These are phyloP conservation scores for Distichodus sexfasciatus DNA, from an alignment of 2,797 vertebrate species.

Conservation along the genomic window DNA sequence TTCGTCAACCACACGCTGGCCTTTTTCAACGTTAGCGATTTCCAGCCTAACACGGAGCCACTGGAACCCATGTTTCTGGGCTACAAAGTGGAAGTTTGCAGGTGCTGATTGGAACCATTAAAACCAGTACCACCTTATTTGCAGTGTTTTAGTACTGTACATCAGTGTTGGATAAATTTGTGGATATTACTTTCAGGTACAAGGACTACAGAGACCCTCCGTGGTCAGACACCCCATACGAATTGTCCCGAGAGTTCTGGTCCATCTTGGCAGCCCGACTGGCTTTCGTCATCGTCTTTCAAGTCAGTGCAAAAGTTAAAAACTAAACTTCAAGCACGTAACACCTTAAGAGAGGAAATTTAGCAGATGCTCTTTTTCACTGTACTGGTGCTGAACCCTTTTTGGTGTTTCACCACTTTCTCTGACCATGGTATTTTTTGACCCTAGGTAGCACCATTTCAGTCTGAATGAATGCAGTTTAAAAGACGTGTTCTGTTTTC, in stretches of 20 bases:
- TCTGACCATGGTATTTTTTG: too few species aligned
- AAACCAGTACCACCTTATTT: background rate
- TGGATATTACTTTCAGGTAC: conserved; percentile 59
- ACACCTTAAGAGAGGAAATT: too few species aligned
- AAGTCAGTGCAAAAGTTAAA: conserved; percentile 69
- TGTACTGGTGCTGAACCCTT: too few species aligned
- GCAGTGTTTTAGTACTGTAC: background rate
- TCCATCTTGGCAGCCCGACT: conserved; percentile 88
- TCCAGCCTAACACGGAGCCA: conserved; percentile 84
- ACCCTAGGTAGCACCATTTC: too few species aligned
- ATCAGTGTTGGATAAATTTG: too few species aligned
- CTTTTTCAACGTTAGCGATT: conserved; percentile 92
- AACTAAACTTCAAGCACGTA: background rate
- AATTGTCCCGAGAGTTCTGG: conserved; percentile 95
- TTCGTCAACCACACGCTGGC: conserved; percentile 93
- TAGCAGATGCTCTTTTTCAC: too few species aligned
- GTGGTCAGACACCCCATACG: conserved; percentile 85
- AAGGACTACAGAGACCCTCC: conserved; percentile 95
- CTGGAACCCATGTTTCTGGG: conserved; percentile 77
- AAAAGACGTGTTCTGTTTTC: too few species aligned
- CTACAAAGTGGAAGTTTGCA: conserved; percentile 86
- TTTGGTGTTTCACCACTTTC: too few species aligned
- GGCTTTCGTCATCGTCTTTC: conserved; percentile 93
- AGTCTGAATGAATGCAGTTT: too few species aligned
- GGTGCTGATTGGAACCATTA: conserved; percentile 66